Evolutionary conservation across 2,113 vertebrate species (phyloP).

Genomic region (Pogona vitticeps): DNA sequence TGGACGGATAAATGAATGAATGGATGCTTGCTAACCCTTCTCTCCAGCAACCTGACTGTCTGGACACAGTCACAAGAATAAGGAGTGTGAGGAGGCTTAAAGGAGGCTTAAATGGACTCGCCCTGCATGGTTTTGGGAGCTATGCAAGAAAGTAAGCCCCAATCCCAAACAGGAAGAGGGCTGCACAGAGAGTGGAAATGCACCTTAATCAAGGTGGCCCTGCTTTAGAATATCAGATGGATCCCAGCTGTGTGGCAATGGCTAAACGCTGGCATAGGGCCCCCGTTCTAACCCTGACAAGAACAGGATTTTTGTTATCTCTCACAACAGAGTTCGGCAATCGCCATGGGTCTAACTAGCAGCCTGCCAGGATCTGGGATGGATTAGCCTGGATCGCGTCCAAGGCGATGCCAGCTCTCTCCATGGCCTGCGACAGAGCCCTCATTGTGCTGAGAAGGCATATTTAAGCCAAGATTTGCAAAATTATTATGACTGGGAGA

Average conservation of each 20-base stretch:
- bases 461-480: slow-evolving; percentile 71
- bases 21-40: neutral
- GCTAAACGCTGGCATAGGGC: neutral
- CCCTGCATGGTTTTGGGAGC: neutral
- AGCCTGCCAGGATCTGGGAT: slow-evolving; percentile 55
- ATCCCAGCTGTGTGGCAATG: neutral
- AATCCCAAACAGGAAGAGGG: neutral
- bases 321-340: slow-evolving; percentile 8
- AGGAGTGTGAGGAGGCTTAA: too few species aligned
- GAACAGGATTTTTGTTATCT: neutral
- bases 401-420: slow-evolving; percentile 68
- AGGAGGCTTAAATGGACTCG: neutral
- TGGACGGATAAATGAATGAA: too few species aligned
- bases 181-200: neutral
- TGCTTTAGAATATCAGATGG: neutral
- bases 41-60: neutral
- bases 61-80: neutral
- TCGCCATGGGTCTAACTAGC: neutral
- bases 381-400: slow-evolving; percentile 68
- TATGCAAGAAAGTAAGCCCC: neutral
- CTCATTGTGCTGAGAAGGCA: slow-evolving; percentile 68
- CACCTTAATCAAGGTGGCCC: neutral
- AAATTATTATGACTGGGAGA: neutral
- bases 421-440: slow-evolving; percentile 60
- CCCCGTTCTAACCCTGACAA: neutral